A percentile compares a stretch with the other conserved stretches of the same genome.
Evolutionary conservation across 2,888 invertebrate genomes (phyloP).

Genomic region (Hypena proboscidalis): DNA sequence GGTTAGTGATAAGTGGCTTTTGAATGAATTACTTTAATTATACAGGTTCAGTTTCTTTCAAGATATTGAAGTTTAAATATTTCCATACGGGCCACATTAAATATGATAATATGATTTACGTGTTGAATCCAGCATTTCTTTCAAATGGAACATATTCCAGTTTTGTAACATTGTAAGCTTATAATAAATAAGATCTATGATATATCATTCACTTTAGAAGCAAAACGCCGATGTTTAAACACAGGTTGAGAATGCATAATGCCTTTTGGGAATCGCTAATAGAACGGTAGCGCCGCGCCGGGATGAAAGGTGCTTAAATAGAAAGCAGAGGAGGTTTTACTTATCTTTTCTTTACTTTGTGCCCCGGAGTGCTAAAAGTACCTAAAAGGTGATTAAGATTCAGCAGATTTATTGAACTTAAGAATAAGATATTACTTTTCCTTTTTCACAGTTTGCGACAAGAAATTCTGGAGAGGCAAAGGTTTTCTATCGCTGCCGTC

Average conservation of each 20-base stretch:
- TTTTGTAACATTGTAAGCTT: no score
- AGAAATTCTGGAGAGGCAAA: conserved; percentile 33
- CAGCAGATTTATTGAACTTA: conserved; percentile 58
- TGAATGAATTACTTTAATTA: no score
- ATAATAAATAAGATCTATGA: no score
- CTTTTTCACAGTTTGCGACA: conserved; percentile 41
- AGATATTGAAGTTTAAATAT: no score
- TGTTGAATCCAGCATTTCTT: no score
- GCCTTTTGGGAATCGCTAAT: conserved; percentile 46
- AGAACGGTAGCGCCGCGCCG: conserved; percentile 36
- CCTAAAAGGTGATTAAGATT: conserved; percentile 61
- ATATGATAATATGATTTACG: no score
- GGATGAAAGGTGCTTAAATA: conserved; percentile 44
- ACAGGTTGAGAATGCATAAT: conserved; percentile 52
- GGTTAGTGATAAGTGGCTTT: no score
- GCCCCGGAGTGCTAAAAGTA: conserved; percentile 48
- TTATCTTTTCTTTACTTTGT: conserved; percentile 55
- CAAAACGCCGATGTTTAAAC: conserved; percentile 40
- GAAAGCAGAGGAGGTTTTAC: conserved; percentile 47
- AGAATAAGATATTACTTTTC: conserved; percentile 54
- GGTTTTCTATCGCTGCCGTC: no score
- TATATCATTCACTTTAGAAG: conserved; percentile 26
- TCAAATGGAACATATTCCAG: no score
- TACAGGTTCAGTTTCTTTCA: no score
- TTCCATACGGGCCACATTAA: no score